Conservation (phyloP, 2,113 vertebrate genomes). For the Sinocyclocheilus anshuiensis region DNA sequence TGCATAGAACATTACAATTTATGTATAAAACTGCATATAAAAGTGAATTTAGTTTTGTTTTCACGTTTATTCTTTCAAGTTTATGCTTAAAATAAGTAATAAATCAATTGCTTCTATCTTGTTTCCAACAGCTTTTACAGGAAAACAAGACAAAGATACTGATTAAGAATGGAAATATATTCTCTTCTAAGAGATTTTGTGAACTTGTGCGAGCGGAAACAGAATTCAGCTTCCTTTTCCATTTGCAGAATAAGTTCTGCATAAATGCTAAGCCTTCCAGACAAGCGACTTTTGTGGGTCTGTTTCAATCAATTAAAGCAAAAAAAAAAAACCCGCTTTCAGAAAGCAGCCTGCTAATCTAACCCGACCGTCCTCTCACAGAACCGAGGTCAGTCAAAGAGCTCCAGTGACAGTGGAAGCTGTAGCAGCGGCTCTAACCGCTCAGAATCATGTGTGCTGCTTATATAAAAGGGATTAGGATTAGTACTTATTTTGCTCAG, state of each 20-base stretch:
- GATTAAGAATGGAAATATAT: slow-evolving; percentile 2
- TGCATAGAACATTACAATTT: neutral
- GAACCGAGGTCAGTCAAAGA: slow-evolving; percentile 1
- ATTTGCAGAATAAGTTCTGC: neutral
- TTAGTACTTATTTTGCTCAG: slow-evolving; percentile 67
- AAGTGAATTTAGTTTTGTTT: too few relatives aligned
- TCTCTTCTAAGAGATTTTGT: neutral
- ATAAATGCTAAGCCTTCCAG: slow-evolving; percentile 24
- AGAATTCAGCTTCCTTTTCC: neutral
- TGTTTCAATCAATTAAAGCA: slow-evolving; percentile 18
- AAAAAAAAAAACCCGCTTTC: neutral
- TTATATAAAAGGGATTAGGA: slow-evolving; percentile 77
- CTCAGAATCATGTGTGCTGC: slow-evolving; percentile 61
- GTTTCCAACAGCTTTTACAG: neutral
- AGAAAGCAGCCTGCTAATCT: neutral
- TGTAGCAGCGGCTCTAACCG: slow-evolving; percentile 48
- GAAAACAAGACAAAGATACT: neutral
- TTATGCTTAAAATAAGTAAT: neutral
- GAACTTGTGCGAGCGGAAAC: neutral
- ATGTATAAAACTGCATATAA: neutral
- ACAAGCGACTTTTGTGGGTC: neutral
- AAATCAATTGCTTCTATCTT: neutral
- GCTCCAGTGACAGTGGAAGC: neutral
- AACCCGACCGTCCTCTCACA: neutral
- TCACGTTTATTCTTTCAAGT: too few relatives aligned